Percentiles rank a stretch among this genome's conserved stretches.
Evolutionary conservation across 2,797 vertebrate genomes (phyloP).

Genomic region (Oreonectes daqikongensis): DNA sequence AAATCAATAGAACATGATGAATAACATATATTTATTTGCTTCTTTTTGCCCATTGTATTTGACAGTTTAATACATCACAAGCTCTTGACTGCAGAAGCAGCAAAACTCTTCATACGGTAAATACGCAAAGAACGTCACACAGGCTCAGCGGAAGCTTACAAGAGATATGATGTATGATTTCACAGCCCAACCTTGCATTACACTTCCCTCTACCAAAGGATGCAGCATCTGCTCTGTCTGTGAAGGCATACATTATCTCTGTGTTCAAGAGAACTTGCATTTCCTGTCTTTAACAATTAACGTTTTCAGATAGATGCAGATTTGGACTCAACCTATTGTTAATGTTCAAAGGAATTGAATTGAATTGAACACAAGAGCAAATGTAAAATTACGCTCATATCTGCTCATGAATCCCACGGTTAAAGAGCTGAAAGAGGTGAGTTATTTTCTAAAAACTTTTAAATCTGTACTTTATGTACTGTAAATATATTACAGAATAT

Average conservation of each 20-base stretch:
- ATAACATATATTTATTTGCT: not conserved
- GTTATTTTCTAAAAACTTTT: conserved; percentile 1
- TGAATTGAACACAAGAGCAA: not conserved
- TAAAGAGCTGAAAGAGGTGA: conserved; percentile 38
- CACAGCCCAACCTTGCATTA: conserved; percentile 41
- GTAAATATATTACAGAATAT: too few species aligned
- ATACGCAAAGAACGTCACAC: conserved; percentile 24
- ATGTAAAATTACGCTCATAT: not conserved
- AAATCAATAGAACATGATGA: not conserved
- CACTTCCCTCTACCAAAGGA: conserved; percentile 53
- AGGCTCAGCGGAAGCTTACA: conserved; percentile 54
- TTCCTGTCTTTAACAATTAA: conserved; percentile 4
- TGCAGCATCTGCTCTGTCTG: conserved; percentile 39
- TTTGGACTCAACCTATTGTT: not conserved
- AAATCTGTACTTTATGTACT: not conserved
- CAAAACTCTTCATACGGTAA: not conserved
- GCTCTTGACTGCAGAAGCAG: conserved; percentile 8
- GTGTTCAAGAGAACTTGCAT: not conserved
- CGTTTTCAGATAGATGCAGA: conserved; percentile 22
- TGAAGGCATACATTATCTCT: conserved; percentile 8
- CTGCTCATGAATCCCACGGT: not conserved
- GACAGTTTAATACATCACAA: not conserved
- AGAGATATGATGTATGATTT: conserved; percentile 50
- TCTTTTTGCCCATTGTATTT: not conserved
- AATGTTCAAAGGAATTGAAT: not conserved